Percentiles rank a stretch among this genome's conserved stretches.
Conservation (phyloP, 2,888 invertebrate species). For the Drosophila trichaetosa region DNA sequence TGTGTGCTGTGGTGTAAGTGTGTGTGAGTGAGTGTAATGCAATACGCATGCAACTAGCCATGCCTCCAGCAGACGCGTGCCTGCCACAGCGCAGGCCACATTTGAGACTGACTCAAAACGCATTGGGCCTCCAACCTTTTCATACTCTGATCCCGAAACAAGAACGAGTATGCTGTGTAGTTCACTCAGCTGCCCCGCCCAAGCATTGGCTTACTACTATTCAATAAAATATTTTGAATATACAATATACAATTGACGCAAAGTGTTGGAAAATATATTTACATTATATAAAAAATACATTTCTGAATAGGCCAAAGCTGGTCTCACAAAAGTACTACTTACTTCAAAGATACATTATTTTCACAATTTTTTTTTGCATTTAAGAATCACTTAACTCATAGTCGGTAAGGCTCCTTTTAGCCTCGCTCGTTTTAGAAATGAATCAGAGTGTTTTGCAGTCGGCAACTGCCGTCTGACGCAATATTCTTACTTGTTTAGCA, state of each 20-base stretch:
- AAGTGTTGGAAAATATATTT: neutral
- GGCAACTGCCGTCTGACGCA: neutral
- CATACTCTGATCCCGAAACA: neutral
- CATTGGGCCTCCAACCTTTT: conserved; percentile 11
- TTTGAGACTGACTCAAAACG: conserved; percentile 18
- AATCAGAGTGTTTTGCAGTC: neutral
- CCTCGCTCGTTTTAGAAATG: neutral
- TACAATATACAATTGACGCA: neutral
- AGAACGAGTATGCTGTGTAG: neutral
- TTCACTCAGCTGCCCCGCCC: neutral
- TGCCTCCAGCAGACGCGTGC: conserved; percentile 40
- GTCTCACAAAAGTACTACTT: neutral
- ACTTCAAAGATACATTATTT: neutral
- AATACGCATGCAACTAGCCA: conserved; percentile 68
- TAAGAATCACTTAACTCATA: neutral
- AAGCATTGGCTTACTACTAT: neutral
- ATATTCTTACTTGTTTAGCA: conserved; percentile 66
- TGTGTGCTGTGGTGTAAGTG: conserved; percentile 11
- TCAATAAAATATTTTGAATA: neutral
- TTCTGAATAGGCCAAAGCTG: too few species aligned
- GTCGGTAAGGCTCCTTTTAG: neutral
- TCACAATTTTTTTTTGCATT: neutral
- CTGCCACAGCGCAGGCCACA: conserved; percentile 32
- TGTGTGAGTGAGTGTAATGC: conserved; percentile 57
- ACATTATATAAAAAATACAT: too few species aligned